Conservation (phyloP, 1,140 invertebrate species). For the Scaptomyza graminum region DNA sequence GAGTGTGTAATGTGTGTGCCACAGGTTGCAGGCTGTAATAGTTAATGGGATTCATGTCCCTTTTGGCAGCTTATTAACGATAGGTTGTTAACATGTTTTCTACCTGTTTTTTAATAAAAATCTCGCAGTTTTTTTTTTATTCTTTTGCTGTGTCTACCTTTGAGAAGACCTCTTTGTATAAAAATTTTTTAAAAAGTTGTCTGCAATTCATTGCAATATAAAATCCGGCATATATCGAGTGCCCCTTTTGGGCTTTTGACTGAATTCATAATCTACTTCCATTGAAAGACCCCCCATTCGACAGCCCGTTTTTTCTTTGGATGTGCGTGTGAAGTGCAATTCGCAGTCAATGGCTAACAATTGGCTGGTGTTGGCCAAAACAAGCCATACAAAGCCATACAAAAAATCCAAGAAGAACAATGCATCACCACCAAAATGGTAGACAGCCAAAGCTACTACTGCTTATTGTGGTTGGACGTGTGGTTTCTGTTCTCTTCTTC, state of each 20-base stretch:
- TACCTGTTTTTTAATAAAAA: constrained; percentile 23
- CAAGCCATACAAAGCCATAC: constrained; percentile 19
- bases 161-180: constrained; percentile 14
- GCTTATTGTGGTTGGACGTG: constrained; percentile 20
- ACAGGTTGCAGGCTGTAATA: constrained; percentile 46
- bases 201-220: constrained; percentile 1
- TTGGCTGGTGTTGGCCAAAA: constrained; percentile 44
- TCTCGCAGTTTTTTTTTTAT: no score
- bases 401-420: constrained; percentile 23
- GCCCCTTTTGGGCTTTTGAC: not conserved
- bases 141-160: no score
- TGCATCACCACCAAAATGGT: constrained; percentile 51
- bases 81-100: constrained; percentile 1
- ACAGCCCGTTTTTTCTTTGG: not conserved
- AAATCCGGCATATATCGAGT: constrained; percentile 16
- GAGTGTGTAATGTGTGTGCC: constrained; percentile 15
- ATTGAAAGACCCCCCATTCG: not conserved
- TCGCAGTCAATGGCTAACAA: constrained; percentile 50
- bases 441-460: constrained; percentile 8
- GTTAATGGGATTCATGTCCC: constrained; percentile 45
- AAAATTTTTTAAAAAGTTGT: not conserved
- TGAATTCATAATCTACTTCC: constrained; percentile 16
- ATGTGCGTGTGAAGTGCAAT: not conserved
- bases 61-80: constrained; percentile 42
- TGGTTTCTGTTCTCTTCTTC: not conserved